Evolutionary conservation across 2,888 invertebrate species (phyloP), one percentile per base, ranked within the genome.

Genomic region (Blastobasis adustella): DNA sequence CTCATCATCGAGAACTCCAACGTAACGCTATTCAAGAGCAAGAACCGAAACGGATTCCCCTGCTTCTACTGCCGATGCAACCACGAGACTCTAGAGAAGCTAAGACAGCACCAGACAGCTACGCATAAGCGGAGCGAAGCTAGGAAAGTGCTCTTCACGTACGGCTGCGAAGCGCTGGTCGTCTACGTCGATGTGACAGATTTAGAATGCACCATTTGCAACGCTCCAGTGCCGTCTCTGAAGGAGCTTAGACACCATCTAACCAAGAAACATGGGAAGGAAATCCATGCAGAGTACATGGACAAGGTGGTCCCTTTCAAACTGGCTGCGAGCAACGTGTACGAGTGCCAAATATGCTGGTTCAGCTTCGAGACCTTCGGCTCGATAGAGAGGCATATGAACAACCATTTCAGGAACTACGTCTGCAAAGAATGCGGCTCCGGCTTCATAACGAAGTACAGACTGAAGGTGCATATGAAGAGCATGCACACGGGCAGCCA

Each of bases 351-450:
- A 56, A 55, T 81, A 0, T 86, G 86, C 6, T 76, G 73, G 0
- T 77, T 76, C n/a, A 73, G 58, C 8, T 85, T 80, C 43, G 83
- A 85, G 52, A 85, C 83, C 0, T 86, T 85, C 47, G 83, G 83
- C 0, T 73, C 85, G 0, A 79, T 83, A 1, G 85, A 85, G 37
- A 50, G 82, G 0, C 86, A 86, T 54, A 86, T 86, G 86, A 86
- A 85, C 5, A 73, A 76, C 0, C 86, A 86, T 54, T 86, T 71
- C 52, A 73, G 82, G 37, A 84, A 84, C 10, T 83, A 79, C 36
- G 75, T 84, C 0, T 85, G 85, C 52, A 73, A 74, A 9, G 77
- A 79, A 3, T 85, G 85, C 10, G 86, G 84, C 0, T 68, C 78
- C 0, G 86, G 85, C 0, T 86, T 82, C 45, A 74, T 82, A 0